Base-by-base conservation (phyloP, 2,888 invertebrate genomes). In the Tetheella fluctuosa region DNA sequence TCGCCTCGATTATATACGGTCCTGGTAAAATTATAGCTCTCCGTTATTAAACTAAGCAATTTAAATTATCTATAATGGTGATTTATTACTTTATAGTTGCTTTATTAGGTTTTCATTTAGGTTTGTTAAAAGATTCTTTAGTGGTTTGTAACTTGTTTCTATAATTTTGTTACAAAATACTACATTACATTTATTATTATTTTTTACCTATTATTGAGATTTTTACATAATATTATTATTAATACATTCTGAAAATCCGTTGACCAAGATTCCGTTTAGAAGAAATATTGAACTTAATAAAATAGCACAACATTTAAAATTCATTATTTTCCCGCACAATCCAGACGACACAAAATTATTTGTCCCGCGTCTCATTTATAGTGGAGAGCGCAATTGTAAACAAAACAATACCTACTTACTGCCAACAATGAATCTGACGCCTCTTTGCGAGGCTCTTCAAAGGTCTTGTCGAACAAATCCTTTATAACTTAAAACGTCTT, bases 401-500 rank as follows among this genome's bases (percentile, higher is more conserved):
- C 79, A 82, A 83, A 79, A 83, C 82, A 84, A 84, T 80, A 76
- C 71, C 73, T 76, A 77, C 75, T 79, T 78, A 34, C 34, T 79
- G 80, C 75, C 69, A 69, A 73, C 68, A 76, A 74, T 73, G 76
- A 77, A 74, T 69, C 73, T 74, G 77, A 71, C 68, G 71, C 71
- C 74, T 71, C 78, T 76, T 81, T 79, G 77, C 77, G 69, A 72
- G 71, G 68, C 72, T 71, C 69, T 73, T 70, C 72, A 73, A 78
- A 80, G 75, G 77, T 79, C 77, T 80, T 76, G 76, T 81, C 73
- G 70, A 84, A 80, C 76, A 80, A 84, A 80, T 79, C 85, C 85
- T 89, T 86, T 86, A 87, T 84, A 83, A 83, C 77, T 74, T 71
- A 74, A 85, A 62, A 71, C 73, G 77, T 71, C 69, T 81, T 80